Base-by-base conservation (phyloP, 2,113 vertebrate genomes). In the Lasiurus borealis region DNA sequence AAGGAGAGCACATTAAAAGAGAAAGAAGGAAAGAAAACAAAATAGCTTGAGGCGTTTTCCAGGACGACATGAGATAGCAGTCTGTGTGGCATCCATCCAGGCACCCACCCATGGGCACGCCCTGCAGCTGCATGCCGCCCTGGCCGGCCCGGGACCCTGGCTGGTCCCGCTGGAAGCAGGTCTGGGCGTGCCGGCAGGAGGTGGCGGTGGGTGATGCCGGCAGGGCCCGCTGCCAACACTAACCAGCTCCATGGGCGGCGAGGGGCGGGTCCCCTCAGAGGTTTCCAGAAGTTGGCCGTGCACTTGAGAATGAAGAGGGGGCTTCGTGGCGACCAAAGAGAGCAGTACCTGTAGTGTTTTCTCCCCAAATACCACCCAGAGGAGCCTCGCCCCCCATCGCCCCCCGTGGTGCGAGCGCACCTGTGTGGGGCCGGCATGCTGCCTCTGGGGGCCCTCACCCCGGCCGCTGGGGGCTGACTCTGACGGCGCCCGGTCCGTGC, bases 401-500 rank as follows among this genome's bases (percentile, higher is more conserved):
- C 81, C 11, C 52, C 14, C 27, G 48, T 18, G 18, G 31, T 6
- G 7, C 8, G 29, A 23, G 57, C 2, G 12, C 21, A 1, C 2
- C 2, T 0, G 2, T 0, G 0, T 6, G 2, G 57, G 11, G 13
- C 0, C 0, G 16, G 13, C 0, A 5, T 36, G 64, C 52, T 31
- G 2, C 25, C 66, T 2, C 2, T 29, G 2, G 34, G 50, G 57
- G 21, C 54, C 57, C 23, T 59, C 57, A 2, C 14, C 18, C 64
- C 18, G 31, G 29, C 21, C 29, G n/a, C n/a, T n/a, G n/a, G n/a
- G n/a, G n/a, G n/a, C n/a, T n/a, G n/a, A n/a, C n/a, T n/a, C n/a
- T n/a, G n/a, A n/a, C n/a, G n/a, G n/a, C n/a, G n/a, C n/a, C n/a
- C n/a, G n/a, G n/a, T n/a, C 50, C 73, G 50, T 11, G 0, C 97